Base-by-base conservation (phyloP, 2,888 invertebrate genomes). In the Villa cingulata region DNA sequence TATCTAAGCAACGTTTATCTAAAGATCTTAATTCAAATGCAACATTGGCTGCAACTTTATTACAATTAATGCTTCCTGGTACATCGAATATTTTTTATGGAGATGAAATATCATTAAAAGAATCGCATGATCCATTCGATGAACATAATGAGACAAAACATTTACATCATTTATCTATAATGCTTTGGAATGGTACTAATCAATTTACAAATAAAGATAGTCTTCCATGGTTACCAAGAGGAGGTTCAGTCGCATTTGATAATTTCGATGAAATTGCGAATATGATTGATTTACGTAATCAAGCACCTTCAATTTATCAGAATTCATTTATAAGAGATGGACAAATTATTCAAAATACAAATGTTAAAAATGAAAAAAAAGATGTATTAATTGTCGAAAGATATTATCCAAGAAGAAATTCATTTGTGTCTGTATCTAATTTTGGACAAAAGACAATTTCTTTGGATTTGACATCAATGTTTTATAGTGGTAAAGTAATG, bases 1-100 rank as follows among this genome's bases (percentile, higher is more conserved):
- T 81, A 3, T 74, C 74, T 18, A 51, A 53, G 4, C 72, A 73
- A 43, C 73, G 85, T 48, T 62, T 83, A 27, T 72, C 77, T 1
- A 76, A 79, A 10, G 70, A 72, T 2, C 63, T 75, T 50, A 70
- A 73, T 53, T 59, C 66, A 1, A 83, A 85, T 57, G 79, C 78
- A 20, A 81, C 81, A 20, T 67, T 83, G 40, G 82, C 82, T 2
- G 75, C 81, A 6, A 75, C 77, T 2, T 70, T 88, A 53, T 71
- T 95, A 57, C 81, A 86, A 59, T 72, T 91, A 62, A 78, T 85
- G 70, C 71, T 95, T 37, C 92, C 92, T 1, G 95, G 78, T 10
- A 87, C 90, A 1, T 79, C 89, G 1, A 85, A 80, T 55, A 79
- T 91, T 57, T 89, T 91, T 68, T 94, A 94, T 65, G 92, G 92